phyloP scores from a whole-genome alignment of 2,113 vertebrate species.

The Cromileptes altivelis region DNA sequence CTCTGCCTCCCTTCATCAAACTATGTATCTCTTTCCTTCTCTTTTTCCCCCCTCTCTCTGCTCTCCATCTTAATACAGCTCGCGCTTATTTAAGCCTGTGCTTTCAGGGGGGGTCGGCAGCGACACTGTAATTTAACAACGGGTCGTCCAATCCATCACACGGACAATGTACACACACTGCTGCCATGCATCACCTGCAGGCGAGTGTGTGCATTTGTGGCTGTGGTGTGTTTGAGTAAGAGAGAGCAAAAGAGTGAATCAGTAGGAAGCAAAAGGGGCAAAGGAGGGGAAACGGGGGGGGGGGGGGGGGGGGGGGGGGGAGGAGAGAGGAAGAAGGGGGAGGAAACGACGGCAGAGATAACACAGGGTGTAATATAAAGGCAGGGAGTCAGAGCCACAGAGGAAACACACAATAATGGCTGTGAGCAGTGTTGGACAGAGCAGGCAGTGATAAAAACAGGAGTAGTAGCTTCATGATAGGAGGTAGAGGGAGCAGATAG shows the following conservation, averaged over 20 bases:
- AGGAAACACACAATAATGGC: constrained; percentile 43
- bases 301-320: too few species aligned
- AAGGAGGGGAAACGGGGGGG: neutral
- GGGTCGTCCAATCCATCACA: constrained; percentile 72
- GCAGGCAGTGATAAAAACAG: constrained; percentile 50
- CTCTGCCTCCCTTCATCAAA: constrained; percentile 39
- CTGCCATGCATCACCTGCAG: constrained; percentile 63
- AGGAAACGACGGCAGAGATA: constrained; percentile 41
- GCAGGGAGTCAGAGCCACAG: constrained; percentile 31
- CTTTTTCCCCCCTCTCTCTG: neutral
- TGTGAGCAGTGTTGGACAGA: constrained; percentile 28
- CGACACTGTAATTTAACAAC: constrained; percentile 64
- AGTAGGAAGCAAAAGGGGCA: constrained; percentile 24
- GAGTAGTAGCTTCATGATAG: constrained; percentile 53
- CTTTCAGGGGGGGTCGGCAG: constrained; percentile 6
- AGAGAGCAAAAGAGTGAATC: constrained; percentile 36
- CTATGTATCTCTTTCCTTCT: constrained; percentile 13
- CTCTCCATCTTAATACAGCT: constrained; percentile 48
- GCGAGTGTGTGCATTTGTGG: constrained; percentile 12
- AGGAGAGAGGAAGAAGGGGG: neutral
- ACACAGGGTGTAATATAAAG: constrained; percentile 28
- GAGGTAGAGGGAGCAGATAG: constrained; percentile 51
- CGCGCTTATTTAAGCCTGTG: constrained; percentile 56
- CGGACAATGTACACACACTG: constrained; percentile 55
- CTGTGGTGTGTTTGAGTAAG: constrained; percentile 35